Base-by-base conservation (phyloP, 1,140 invertebrate species). In the Marisa cornuarietis region DNA sequence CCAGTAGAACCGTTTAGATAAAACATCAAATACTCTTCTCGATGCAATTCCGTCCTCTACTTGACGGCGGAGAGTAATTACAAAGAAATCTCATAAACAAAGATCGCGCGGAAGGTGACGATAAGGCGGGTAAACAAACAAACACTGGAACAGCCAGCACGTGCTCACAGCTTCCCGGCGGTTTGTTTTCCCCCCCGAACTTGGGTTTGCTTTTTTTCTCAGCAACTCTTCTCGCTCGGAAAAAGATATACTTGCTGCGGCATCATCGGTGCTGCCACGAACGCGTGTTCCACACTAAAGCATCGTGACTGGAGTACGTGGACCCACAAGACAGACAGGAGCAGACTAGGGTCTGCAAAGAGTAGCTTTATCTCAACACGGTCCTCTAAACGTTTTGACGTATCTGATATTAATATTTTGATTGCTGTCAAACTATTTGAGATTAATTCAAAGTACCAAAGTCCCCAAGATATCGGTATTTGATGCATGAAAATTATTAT, bases 111-210 rank as follows among this genome's bases (percentile, higher is more conserved):
- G 6, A 54, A 26, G 51, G 22, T 49, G 71, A 73, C 71, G 71
- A 73, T 73, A 73, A n/a, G 52, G 71, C 16, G 71, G 26, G 71
- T n/a, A 73, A 73, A 73, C 71, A 73, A 73, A 73, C 71, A 73
- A 73, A 73, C 71, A 73, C 20, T 20, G 49, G n/a, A 52, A 51
- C 51, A 51, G 52, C 54, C 49, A 73, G 71, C 71, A 73, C 49
- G 71, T 73, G 71, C 54, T 73, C 24, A 7, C 13, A 73, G 54
- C 11, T n/a, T 54, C 49, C 71, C 54, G 20, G 22, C 71, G 54
- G 71, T 49, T 51, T 73, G 31, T 31, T 73, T 73, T 73, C 54
- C 54, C 71, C 18, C 49, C 51, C 20, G n/a, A 52, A n/a, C 71
- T 49, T n/a, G 71, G 51, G 69, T 42, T 73, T 73, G 51, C 9